phyloP scores from a whole-genome alignment of 2,113 vertebrate genomes.

The Heloderma charlesbogerti region DNA sequence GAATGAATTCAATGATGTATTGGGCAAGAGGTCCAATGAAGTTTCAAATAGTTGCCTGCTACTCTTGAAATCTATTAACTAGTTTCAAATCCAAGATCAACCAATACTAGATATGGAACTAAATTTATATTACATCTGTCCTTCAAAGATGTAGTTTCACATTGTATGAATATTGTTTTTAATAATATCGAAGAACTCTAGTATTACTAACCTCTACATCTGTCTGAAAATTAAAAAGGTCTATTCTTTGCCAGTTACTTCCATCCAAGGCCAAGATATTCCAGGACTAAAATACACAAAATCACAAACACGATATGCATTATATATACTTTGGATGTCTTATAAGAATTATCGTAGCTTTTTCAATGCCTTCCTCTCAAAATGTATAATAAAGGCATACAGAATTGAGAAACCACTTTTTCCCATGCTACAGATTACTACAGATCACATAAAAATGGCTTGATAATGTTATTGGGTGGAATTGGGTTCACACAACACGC shows the following conservation, averaged over 20 bases:
- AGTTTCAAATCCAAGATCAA: background rate
- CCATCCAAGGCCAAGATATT: conserved; percentile 95
- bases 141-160: background rate
- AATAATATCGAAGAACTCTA: background rate
- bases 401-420: background rate
- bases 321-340: background rate
- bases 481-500: no score
- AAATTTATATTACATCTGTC: background rate
- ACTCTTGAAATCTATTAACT: background rate
- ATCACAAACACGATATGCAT: conserved; percentile 23
- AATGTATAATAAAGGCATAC: background rate
- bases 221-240: conserved; percentile 96
- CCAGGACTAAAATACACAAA: conserved; percentile 85
- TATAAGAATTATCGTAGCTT: background rate
- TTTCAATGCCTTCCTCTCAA: background rate
- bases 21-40: background rate
- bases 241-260: conserved; percentile 98
- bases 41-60: background rate
- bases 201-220: conserved; percentile 91
- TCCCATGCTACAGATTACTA: no score
- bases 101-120: background rate
- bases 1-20: background rate
- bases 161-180: background rate
- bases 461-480: background rate
- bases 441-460: no score